Evolutionary conservation across 2,888 invertebrate species (phyloP).

Genomic region (Noctua comes): DNA sequence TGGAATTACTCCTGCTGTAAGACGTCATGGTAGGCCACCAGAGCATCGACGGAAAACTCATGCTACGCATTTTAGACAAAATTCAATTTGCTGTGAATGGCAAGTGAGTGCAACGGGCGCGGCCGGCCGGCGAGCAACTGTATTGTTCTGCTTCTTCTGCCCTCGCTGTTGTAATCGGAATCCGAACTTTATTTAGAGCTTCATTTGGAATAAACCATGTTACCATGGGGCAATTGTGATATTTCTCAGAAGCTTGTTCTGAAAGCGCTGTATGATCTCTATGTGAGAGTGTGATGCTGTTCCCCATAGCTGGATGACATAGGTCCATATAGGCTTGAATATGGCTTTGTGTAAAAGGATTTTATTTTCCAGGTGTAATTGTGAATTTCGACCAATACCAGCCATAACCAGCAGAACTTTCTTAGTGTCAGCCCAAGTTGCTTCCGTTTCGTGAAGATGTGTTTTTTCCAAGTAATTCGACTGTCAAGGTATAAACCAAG

Average conservation of each 20-base stretch:
- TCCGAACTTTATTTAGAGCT: background rate
- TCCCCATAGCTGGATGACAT: too few relatives aligned
- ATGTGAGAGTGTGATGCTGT: background rate
- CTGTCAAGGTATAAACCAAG: too few relatives aligned
- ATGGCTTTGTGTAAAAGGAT: too few relatives aligned
- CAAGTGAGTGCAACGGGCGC: background rate
- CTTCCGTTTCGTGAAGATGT: background rate
- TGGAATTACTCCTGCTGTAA: too few relatives aligned
- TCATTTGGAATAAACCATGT: background rate
- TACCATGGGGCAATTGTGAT: background rate
- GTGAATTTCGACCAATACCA: too few relatives aligned
- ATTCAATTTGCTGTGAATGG: conserved; percentile 4
- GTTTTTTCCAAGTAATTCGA: background rate
- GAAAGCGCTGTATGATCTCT: background rate
- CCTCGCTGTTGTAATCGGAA: background rate
- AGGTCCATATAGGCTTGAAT: too few relatives aligned
- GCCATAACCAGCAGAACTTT: background rate
- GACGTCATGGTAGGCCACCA: too few relatives aligned
- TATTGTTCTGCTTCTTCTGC: background rate
- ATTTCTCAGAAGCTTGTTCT: background rate
- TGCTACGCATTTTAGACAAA: background rate
- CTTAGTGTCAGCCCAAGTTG: background rate
- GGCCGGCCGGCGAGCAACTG: background rate
- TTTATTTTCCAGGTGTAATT: too few relatives aligned
- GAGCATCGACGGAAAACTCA: background rate